Evolutionary conservation across 1,140 invertebrate genomes (phyloP).

Genomic region (Neodiprion pinetum): DNA sequence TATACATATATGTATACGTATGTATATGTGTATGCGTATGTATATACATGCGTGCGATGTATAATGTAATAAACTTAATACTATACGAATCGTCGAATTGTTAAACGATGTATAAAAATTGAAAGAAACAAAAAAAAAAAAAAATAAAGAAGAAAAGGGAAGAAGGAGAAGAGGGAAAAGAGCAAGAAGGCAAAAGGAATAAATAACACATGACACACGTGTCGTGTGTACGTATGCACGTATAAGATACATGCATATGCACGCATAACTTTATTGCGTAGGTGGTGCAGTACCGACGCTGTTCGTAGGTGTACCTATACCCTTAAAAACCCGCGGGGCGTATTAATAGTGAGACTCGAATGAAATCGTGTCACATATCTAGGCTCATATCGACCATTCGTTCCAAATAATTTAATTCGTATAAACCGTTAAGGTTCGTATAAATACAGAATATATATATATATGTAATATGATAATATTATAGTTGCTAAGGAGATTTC

Average conservation of each 20-base stretch:
- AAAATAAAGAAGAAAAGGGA: neutral
- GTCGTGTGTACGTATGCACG: neutral
- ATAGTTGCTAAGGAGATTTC: neutral
- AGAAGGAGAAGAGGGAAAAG: neutral
- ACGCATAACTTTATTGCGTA: neutral
- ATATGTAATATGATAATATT: neutral
- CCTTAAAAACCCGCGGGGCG: too few species aligned
- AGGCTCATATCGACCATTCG: slow-evolving; percentile 41
- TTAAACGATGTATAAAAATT: too few species aligned
- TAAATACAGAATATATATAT: neutral
- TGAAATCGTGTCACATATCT: slow-evolving; percentile 37
- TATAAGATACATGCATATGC: too few species aligned
- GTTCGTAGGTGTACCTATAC: too few species aligned
- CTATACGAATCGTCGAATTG: too few species aligned
- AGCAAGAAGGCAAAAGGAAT: neutral
- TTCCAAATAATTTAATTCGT: neutral
- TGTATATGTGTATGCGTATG: too few species aligned
- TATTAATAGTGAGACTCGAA: slow-evolving; percentile 9
- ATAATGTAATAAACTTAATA: too few species aligned
- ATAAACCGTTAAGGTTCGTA: neutral
- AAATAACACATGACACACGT: neutral
- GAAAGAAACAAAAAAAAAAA: neutral
- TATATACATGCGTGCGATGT: too few species aligned
- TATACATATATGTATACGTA: neutral
- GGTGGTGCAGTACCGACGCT: too few species aligned